Percentiles rank a stretch among this genome's conserved stretches.
These are phyloP conservation scores for Mormoops blainvillei DNA, from an alignment of 2,113 vertebrate species.

Conservation along the genomic window DNA sequence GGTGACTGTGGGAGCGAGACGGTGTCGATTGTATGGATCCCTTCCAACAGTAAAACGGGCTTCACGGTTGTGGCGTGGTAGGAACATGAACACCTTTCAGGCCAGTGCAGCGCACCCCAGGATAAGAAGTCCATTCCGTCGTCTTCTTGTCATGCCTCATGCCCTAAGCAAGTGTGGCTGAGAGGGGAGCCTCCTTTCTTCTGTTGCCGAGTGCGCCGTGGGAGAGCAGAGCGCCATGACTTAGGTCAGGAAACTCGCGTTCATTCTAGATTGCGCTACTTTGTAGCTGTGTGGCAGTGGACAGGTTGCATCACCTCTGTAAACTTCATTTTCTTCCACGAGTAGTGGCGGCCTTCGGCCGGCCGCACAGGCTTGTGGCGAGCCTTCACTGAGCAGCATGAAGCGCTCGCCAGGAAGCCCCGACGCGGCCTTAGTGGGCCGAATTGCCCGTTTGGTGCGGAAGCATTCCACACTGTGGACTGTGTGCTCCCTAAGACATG, in stretches of 20 bases:
- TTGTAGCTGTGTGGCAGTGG: not conserved
- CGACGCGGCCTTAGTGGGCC: not conserved
- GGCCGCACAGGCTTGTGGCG: not conserved
- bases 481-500: not conserved
- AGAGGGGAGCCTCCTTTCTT: not conserved
- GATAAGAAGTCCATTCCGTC: not conserved
- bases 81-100: not conserved
- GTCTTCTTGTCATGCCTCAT: not conserved
- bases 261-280: not conserved
- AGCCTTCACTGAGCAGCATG: not conserved
- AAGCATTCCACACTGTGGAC: not conserved
- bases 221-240: not conserved
- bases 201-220: not conserved
- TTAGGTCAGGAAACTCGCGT: not conserved
- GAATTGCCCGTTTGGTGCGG: not conserved
- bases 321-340: not conserved
- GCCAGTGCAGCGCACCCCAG: not conserved
- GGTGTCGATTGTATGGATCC: not conserved
- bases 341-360: not conserved
- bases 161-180: not conserved
- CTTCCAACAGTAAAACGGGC: not conserved
- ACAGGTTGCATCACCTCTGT: not conserved
- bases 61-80: not conserved
- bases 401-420: not conserved
- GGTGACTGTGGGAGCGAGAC: not conserved